phyloP scores from a whole-genome alignment of 2,888 invertebrate genomes.

The Belgica antarctica region DNA sequence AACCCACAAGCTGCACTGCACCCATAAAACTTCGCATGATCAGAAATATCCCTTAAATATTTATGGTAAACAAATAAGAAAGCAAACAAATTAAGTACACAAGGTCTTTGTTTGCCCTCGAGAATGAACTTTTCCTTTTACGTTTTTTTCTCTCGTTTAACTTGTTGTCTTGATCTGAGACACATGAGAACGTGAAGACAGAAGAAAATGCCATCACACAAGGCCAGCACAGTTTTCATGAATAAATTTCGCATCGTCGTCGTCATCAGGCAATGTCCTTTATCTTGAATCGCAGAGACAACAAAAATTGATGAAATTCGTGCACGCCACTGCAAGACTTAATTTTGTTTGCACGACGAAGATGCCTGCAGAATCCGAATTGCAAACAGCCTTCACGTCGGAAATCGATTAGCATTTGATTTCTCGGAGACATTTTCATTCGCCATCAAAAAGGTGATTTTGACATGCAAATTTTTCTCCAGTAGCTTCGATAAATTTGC shows the following conservation, averaged over 20 bases:
- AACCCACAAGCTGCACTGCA: too few relatives aligned
- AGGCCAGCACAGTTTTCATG: constrained; percentile 18
- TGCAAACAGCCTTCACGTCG: constrained; percentile 34
- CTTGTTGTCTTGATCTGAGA: constrained; percentile 15
- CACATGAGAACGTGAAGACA: constrained; percentile 9
- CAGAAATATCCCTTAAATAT: constrained; percentile 40
- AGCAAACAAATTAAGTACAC: constrained; percentile 43
- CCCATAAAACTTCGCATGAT: constrained; percentile 27
- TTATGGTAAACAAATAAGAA: constrained; percentile 42
- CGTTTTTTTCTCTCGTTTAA: neutral
- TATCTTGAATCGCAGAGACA: neutral
- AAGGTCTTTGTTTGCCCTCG: constrained; percentile 42
- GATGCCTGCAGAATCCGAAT: constrained; percentile 29
- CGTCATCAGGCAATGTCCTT: too few relatives aligned
- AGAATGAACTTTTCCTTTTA: constrained; percentile 38
- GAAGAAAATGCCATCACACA: too few relatives aligned
- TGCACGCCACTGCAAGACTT: constrained; percentile 26
- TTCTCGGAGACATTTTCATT: neutral
- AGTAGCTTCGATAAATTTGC: neutral
- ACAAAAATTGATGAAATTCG: constrained; percentile 27
- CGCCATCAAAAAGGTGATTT: constrained; percentile 12
- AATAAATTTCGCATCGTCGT: constrained; percentile 2
- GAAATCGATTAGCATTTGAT: constrained; percentile 38
- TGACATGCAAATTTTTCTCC: constrained; percentile 26
- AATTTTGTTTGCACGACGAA: neutral